phyloP scores from a whole-genome alignment of 2,888 invertebrate species.

The Capitulum mitella region DNA sequence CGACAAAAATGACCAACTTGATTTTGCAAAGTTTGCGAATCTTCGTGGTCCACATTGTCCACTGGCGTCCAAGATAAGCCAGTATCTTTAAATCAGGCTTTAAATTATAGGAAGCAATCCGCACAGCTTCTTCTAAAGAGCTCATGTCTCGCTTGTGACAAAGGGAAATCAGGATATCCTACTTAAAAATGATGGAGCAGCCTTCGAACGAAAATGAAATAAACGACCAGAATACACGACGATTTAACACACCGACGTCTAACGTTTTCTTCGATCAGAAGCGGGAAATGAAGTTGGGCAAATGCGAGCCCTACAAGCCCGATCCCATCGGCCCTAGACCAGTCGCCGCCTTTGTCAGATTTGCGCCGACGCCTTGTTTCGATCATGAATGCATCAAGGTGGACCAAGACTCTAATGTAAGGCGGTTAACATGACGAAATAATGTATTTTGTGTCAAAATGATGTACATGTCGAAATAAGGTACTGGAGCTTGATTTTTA shows the following conservation, averaged over 20 bases:
- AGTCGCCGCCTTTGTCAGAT: background rate
- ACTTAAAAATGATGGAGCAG: too few relatives aligned
- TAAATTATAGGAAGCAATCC: too few relatives aligned
- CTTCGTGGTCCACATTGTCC: too few relatives aligned
- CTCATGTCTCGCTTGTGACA: too few relatives aligned
- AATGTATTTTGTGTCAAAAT: background rate
- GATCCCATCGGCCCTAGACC: background rate
- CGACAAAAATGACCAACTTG: too few relatives aligned
- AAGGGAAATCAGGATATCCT: too few relatives aligned
- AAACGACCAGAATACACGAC: background rate
- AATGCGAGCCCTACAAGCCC: constrained; percentile 1
- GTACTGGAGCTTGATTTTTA: too few relatives aligned
- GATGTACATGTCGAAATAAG: too few relatives aligned
- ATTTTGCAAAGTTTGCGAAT: too few relatives aligned
- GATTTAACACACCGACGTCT: background rate
- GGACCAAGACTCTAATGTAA: background rate
- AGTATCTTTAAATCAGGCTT: too few relatives aligned
- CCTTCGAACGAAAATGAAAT: background rate
- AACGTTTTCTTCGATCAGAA: background rate
- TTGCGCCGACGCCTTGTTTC: background rate
- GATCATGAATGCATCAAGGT: constrained; percentile 19
- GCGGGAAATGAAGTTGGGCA: background rate
- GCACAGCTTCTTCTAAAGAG: too few relatives aligned
- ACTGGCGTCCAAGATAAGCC: too few relatives aligned
- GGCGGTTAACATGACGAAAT: background rate